Evolutionary conservation across 2,888 invertebrate species (phyloP), one percentile per base, ranked within the genome.

Genomic region (Parnassius mnemosyne): DNA sequence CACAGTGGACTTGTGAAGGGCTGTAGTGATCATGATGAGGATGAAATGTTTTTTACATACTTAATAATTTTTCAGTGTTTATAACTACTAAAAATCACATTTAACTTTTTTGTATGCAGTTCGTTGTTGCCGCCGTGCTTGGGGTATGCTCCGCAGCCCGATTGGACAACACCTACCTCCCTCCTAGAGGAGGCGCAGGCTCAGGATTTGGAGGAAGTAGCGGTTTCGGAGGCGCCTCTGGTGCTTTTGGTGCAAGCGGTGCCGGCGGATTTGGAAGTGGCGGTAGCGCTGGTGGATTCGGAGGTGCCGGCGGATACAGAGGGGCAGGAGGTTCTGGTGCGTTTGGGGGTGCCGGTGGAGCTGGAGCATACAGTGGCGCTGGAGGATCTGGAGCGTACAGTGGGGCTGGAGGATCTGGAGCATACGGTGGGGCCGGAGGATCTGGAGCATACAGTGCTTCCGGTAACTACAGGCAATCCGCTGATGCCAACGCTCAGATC

Each of bases 101-200:
- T 43, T 20, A 20, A 20, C 20, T 67, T 64, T 25, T 34, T 34
- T 44, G 41, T 43, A 57, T 80, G 75, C 80, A 91, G 91, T 80
- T 91, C 71, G 75, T 91, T 61, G 83, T 89, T 71, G 89, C 89
- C 71, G 85, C 90, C 60, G 67, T 91, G 63, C 78, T 91, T 64
- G 88, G 89, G 68, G 85, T 81, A 65, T 89, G 89, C 78, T 77
- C 89, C 67, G 89, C 89, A 68, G 90, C 85, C 75, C 89, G 90
- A 59, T 81, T 90, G 53, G 90, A 90, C 72, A 91, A 90, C 80
- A 85, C 88, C 71, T 91, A 91, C 83, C 85, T 91, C 68, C 91
- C 91, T 20, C 91, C 91, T 65, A 85, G 90, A 77, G 88, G 88
- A 57, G 87, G 87, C 60, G 73, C 84, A 55, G 86, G 89, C 1